phyloP scores from a whole-genome alignment of 2,888 invertebrate genomes.

The Drosophila ustulata region DNA sequence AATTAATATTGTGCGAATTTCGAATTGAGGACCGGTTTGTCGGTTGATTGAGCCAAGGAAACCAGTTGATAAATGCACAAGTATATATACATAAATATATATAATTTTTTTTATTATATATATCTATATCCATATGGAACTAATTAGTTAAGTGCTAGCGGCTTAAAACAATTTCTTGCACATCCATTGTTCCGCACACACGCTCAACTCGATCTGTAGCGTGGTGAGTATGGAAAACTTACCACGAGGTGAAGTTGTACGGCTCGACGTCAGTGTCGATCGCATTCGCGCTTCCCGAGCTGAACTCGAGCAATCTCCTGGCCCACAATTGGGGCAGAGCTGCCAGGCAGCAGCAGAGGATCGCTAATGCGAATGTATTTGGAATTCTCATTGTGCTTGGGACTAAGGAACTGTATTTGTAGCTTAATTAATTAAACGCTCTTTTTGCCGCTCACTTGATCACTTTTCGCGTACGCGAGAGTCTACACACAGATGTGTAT shows the following conservation, averaged over 20 bases:
- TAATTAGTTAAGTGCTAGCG: conserved; percentile 17
- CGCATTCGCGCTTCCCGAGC: conserved; percentile 39
- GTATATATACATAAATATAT: not conserved
- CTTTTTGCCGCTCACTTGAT: conserved; percentile 24
- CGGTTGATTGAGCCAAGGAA: conserved; percentile 16
- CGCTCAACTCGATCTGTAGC: not conserved
- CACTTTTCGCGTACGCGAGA: conserved; percentile 19
- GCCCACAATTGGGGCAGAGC: conserved; percentile 38
- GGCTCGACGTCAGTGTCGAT: conserved; percentile 43
- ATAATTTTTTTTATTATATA: not conserved
- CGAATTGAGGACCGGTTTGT: conserved; percentile 39
- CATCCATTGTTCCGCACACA: not conserved
- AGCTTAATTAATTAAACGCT: conserved; percentile 22
- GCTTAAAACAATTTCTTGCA: conserved; percentile 2
- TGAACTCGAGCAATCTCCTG: conserved; percentile 38
- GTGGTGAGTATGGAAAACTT: conserved; percentile 58
- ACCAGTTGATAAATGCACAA: conserved; percentile 36
- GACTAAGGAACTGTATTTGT: conserved; percentile 36
- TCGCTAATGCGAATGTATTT: conserved; percentile 24
- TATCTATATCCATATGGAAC: not conserved
- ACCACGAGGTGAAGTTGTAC: conserved; percentile 72
- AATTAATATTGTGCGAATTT: conserved; percentile 20
- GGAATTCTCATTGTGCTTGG: conserved; percentile 32
- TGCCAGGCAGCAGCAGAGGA: conserved; percentile 53
- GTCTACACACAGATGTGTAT: not conserved